Evolutionary conservation across 2,888 invertebrate species (phyloP).

Genomic region (Macrosoma leucophasiata): DNA sequence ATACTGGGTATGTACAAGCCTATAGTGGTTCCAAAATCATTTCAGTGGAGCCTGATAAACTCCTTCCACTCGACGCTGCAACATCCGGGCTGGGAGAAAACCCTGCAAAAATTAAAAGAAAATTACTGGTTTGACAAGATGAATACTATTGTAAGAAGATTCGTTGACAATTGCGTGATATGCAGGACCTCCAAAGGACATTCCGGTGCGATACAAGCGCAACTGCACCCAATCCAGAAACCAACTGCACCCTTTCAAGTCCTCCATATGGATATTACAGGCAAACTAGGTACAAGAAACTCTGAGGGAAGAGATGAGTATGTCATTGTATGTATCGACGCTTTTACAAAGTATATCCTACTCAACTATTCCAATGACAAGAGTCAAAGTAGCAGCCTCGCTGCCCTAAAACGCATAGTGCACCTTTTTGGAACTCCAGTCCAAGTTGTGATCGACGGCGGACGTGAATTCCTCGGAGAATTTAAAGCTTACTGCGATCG

Average conservation of each 20-base stretch:
- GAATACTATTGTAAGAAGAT: slow-evolving; percentile 20
- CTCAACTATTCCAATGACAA: slow-evolving; percentile 12
- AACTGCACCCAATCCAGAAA: slow-evolving; percentile 27
- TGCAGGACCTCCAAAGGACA: slow-evolving; percentile 28
- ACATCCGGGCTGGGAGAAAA: slow-evolving; percentile 17
- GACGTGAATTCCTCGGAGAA: slow-evolving; percentile 21
- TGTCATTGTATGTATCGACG: slow-evolving; percentile 23
- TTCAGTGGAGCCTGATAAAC: slow-evolving; percentile 27
- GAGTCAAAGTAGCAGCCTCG: slow-evolving; percentile 6
- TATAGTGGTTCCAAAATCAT: slow-evolving; percentile 21
- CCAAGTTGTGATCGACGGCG: slow-evolving; percentile 23
- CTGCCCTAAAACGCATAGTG: slow-evolving; percentile 11
- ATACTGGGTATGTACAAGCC: slow-evolving; percentile 12
- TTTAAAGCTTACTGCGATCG: slow-evolving; percentile 20
- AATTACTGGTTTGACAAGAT: slow-evolving; percentile 23
- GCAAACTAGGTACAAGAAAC: slow-evolving; percentile 21
- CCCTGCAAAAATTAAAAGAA: slow-evolving; percentile 11
- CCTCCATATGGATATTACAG: slow-evolving; percentile 29
- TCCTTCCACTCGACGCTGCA: slow-evolving; percentile 11
- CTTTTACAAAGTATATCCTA: slow-evolving; percentile 13
- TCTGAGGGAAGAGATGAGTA: slow-evolving; percentile 19
- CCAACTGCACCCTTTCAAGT: slow-evolving; percentile 23
- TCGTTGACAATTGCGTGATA: slow-evolving; percentile 26
- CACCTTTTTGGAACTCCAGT: slow-evolving; percentile 19
- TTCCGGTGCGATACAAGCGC: slow-evolving; percentile 28